phyloP scores from a whole-genome alignment of 2,888 invertebrate species.

The Aphidius colemani region DNA sequence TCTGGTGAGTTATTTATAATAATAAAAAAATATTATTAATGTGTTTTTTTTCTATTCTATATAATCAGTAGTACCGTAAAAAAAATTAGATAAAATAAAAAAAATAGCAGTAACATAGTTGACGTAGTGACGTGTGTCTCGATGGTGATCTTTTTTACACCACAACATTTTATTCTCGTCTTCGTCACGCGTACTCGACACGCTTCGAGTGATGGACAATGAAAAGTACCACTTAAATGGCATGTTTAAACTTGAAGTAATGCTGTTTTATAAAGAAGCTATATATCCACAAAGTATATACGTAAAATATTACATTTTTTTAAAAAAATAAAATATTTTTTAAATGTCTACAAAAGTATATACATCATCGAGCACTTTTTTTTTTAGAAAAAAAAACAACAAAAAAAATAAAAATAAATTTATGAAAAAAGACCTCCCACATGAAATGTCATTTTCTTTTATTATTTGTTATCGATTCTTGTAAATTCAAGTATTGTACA shows the following conservation, averaged over 20 bases:
- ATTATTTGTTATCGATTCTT: not conserved
- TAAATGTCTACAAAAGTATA: no score
- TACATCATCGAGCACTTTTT: no score
- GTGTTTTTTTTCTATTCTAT: not conserved
- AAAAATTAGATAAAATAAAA: not conserved
- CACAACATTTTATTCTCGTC: not conserved
- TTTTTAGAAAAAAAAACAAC: no score
- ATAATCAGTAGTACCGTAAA: slow-evolving; percentile 2
- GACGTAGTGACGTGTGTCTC: no score
- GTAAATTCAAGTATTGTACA: slow-evolving; percentile 7
- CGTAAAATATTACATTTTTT: no score
- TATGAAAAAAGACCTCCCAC: no score
- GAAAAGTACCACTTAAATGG: slow-evolving; percentile 9
- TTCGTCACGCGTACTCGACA: slow-evolving; percentile 17
- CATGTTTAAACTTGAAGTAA: not conserved
- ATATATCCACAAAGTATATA: not conserved
- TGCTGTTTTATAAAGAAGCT: not conserved
- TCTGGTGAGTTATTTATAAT: slow-evolving; percentile 50
- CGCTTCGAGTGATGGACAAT: slow-evolving; percentile 23
- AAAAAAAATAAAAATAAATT: no score
- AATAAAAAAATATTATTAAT: not conserved
- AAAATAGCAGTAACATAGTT: not conserved
- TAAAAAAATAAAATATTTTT: no score
- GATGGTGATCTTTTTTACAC: not conserved
- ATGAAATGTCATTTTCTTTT: no score